Base-by-base conservation (phyloP, 2,888 invertebrate genomes). In the Megastigmus dorsalis region DNA sequence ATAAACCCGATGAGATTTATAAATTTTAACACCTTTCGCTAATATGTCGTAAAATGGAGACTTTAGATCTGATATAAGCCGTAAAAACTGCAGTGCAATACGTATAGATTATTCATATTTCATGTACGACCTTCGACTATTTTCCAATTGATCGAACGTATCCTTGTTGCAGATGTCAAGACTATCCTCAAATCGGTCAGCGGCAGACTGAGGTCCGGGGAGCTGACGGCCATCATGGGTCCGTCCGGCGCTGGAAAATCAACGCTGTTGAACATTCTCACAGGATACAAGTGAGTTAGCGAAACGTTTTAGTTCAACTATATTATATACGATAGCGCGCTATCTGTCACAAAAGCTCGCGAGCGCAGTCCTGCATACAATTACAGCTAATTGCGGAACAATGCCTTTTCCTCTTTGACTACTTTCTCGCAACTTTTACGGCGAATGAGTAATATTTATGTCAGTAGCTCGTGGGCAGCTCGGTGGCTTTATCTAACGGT, bases 141-240 rank as follows among this genome's bases (percentile, higher is more conserved):
- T n/a, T n/a, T n/a, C n/a, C n/a, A n/a, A n/a, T n/a, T n/a, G n/a
- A n/a, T n/a, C n/a, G n/a, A n/a, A n/a, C n/a, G n/a, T n/a, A n/a
- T 80, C 80, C 80, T 82, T 84, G 78, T 91, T 91, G 41, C 90
- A 96, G 96, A 92, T 91, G 92, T 92, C 84, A 97, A 97, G 89
- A 92, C 92, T 30, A 97, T 97, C 84, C 91, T 97, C 80, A 96
- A 96, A 89, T 93, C 93, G 79, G 96, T 98, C 80, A 96, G 96
- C 75, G 98, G 98, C 54, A 92, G 93, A 81, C 92, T 97, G 77
- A 92, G 94, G 33, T 95, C 97, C 43, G 96, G 97, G 78, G 96
- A 97, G 88, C 92, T 98, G 84, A 97, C 97, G 5, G 98, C 97
- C 80, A 97, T 98, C 84, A 98, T 98, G 97, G 98, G 98, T 13